Evolutionary conservation across 1,140 invertebrate species (phyloP).

Genomic region (Apis cerana): DNA sequence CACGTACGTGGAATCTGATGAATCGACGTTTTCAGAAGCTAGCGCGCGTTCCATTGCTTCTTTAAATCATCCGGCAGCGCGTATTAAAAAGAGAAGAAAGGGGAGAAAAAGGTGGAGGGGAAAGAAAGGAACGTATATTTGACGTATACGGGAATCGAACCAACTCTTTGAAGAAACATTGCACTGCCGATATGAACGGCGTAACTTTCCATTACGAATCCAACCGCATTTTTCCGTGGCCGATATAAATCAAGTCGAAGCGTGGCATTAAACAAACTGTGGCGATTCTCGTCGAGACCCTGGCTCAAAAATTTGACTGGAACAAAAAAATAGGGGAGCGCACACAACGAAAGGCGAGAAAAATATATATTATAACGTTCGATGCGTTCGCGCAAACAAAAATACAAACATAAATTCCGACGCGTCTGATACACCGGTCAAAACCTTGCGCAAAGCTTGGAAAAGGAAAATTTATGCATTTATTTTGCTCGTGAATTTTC

Average conservation of each 20-base stretch:
- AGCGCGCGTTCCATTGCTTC: not conserved
- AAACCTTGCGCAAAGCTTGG: slow-evolving; percentile 19
- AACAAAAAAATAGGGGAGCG: not conserved
- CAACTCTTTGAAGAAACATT: slow-evolving; percentile 5
- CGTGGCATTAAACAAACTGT: slow-evolving; percentile 47
- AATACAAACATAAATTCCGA: slow-evolving; percentile 32
- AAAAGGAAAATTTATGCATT: slow-evolving; percentile 28
- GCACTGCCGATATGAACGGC: not conserved
- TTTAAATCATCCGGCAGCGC: not conserved
- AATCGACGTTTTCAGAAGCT: not conserved
- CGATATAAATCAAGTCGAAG: slow-evolving; percentile 45
- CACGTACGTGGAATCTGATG: not conserved
- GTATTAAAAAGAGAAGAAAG: slow-evolving; percentile 10
- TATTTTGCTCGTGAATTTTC: slow-evolving; percentile 30
- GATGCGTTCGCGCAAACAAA: slow-evolving; percentile 19
- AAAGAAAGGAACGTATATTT: not conserved
- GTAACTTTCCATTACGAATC: slow-evolving; percentile 38
- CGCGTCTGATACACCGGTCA: slow-evolving; percentile 10
- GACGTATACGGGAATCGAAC: not conserved
- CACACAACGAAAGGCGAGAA: not conserved
- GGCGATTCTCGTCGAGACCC: slow-evolving; percentile 22
- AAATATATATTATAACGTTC: slow-evolving; percentile 21
- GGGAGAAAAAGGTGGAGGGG: too few species aligned
- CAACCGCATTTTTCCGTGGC: slow-evolving; percentile 18
- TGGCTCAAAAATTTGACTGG: slow-evolving; percentile 21